Evolutionary conservation across 2,797 vertebrate species (phyloP).

Genomic region (Onychomys arenicola): DNA sequence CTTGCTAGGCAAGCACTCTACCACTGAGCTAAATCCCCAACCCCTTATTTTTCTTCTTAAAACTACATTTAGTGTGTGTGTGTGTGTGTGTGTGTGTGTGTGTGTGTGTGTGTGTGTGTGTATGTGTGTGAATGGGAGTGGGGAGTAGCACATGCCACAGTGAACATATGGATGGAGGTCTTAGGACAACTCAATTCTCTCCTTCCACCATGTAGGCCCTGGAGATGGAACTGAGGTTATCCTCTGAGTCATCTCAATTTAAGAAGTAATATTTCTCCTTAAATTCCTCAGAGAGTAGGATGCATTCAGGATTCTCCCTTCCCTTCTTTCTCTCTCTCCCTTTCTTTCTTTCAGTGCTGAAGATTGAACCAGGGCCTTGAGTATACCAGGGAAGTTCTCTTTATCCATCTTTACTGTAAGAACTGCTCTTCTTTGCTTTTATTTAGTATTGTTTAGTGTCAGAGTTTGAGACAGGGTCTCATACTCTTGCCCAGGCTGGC

Average conservation of each 20-base stretch:
- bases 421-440: background rate
- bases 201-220: background rate
- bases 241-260: background rate
- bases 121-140: background rate
- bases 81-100: no score
- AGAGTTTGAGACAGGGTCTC: background rate
- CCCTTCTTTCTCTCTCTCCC: background rate
- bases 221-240: background rate
- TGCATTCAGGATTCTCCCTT: background rate
- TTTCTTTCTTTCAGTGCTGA: background rate
- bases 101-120: background rate
- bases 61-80: background rate
- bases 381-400: background rate
- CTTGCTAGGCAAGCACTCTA: no score
- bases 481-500: background rate
- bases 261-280: conserved; percentile 34
- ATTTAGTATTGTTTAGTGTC: background rate
- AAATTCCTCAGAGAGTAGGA: background rate
- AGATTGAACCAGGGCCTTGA: background rate
- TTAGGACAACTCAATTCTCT: background rate
- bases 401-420: background rate
- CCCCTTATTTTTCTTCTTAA: background rate
- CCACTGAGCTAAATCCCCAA: no score
- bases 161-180: background rate
- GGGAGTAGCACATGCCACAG: background rate